Conservation (phyloP, 1,140 invertebrate species). For the Aphelenchoides fujianensis region DNA sequence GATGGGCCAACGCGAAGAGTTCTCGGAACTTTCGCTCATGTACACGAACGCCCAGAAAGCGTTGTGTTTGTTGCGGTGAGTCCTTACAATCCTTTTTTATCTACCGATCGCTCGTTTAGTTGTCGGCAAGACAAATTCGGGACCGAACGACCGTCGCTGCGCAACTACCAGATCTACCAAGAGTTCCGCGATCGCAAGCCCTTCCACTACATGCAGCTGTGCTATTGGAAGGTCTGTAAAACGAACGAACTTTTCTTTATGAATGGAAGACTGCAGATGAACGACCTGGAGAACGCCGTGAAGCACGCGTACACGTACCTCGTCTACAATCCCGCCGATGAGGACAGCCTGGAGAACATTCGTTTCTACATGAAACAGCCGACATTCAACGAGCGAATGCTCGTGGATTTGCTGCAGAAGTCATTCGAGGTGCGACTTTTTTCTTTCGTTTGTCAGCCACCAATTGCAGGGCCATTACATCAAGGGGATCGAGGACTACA, state of each 20-base stretch:
- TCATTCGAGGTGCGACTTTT: conserved; percentile 67
- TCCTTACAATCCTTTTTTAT: neutral
- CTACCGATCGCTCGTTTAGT: conserved; percentile 57
- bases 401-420: conserved; percentile 71
- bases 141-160: conserved; percentile 64
- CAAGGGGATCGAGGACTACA: conserved; percentile 70
- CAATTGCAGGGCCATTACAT: conserved; percentile 67
- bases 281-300: conserved; percentile 70
- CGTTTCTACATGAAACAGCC: conserved; percentile 70
- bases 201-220: conserved; percentile 75
- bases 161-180: conserved; percentile 65
- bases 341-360: conserved; percentile 69
- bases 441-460: conserved; percentile 64
- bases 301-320: conserved; percentile 74
- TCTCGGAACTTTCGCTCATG: conserved; percentile 25
- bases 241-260: too few relatives aligned
- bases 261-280: conserved; percentile 65
- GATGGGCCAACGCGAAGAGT: conserved; percentile 35
- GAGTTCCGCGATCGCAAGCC: conserved; percentile 68
- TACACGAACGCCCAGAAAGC: conserved; percentile 36
- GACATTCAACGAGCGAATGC: conserved; percentile 67
- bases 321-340: conserved; percentile 69
- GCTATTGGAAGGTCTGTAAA: conserved; percentile 72
- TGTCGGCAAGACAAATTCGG: conserved; percentile 68
- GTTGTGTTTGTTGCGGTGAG: conserved; percentile 44